Evolutionary conservation across 2,888 invertebrate species (phyloP).

Genomic region (Scaptomyza parva): DNA sequence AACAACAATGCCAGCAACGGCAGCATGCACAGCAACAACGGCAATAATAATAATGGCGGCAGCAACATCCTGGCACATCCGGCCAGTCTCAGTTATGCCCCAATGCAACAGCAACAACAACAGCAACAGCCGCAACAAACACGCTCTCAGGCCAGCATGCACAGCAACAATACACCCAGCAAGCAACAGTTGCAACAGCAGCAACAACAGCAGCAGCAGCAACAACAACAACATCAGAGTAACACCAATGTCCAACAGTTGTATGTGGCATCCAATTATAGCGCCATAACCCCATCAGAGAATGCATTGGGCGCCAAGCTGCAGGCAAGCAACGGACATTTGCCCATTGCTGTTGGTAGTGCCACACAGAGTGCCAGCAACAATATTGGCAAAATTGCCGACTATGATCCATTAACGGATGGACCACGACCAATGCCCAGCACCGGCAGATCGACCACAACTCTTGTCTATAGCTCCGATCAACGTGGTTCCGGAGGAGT

Average conservation of each 20-base stretch:
- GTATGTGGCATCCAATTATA: conserved; percentile 74
- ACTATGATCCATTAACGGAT: conserved; percentile 91
- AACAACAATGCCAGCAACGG: conserved; percentile 60
- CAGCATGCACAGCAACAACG: conserved; percentile 55
- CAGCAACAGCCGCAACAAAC: conserved; percentile 25
- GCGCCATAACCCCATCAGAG: conserved; percentile 69
- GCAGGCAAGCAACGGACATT: conserved; percentile 66
- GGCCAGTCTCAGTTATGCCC: conserved; percentile 49
- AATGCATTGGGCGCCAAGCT: conserved; percentile 58
- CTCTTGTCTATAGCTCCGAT: conserved; percentile 93
- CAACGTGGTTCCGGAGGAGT: conserved; percentile 88
- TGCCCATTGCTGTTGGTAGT: conserved; percentile 32
- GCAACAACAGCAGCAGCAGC: conserved; percentile 51
- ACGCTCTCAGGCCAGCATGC: conserved; percentile 45
- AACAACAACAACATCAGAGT: conserved; percentile 50
- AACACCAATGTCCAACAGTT: conserved; percentile 69
- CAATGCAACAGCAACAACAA: conserved; percentile 33
- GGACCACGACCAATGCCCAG: conserved; percentile 90
- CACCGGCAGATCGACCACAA: conserved; percentile 91
- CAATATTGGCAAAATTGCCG: conserved; percentile 90
- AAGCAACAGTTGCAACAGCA: conserved; percentile 63
- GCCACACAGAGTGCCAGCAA: conserved; percentile 41
- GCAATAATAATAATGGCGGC: conserved; percentile 54
- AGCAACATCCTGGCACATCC: conserved; percentile 40
- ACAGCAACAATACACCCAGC: conserved; percentile 47